phyloP scores from a whole-genome alignment of 2,113 vertebrate genomes.

The Entomyzon cyanotis region DNA sequence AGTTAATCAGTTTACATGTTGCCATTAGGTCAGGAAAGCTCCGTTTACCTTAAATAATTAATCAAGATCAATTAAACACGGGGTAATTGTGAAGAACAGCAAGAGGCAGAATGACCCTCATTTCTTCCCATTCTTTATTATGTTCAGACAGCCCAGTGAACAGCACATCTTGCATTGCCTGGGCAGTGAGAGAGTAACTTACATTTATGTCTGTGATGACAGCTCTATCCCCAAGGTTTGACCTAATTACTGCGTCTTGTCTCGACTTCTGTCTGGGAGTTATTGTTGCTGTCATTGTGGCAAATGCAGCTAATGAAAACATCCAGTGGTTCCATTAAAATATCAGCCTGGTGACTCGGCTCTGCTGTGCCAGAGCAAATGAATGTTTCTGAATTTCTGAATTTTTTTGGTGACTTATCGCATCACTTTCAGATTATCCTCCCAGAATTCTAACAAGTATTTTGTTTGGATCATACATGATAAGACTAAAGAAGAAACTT shows the following conservation, averaged over 20 bases:
- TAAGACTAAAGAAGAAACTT: not conserved
- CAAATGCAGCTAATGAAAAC: slow-evolving; percentile 29
- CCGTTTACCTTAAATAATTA: slow-evolving; percentile 51
- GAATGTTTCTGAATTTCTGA: not conserved
- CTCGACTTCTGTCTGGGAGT: slow-evolving; percentile 41
- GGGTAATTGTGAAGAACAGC: not conserved
- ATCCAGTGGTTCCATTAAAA: slow-evolving; percentile 14
- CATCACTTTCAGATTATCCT: not conserved
- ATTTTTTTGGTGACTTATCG: not conserved
- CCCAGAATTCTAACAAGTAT: not conserved
- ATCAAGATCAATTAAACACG: slow-evolving; percentile 40
- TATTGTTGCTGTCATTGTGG: slow-evolving; percentile 47
- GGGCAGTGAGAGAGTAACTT: not conserved
- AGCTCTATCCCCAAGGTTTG: slow-evolving; percentile 34
- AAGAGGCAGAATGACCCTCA: not conserved
- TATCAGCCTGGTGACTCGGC: not conserved
- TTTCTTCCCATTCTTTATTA: not conserved
- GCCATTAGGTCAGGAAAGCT: slow-evolving; percentile 37
- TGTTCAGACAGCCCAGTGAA: not conserved
- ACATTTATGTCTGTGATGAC: slow-evolving; percentile 5
- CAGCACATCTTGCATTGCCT: not conserved
- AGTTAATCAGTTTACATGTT: slow-evolving; percentile 48
- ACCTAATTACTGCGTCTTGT: slow-evolving; percentile 44
- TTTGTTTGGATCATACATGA: not conserved
- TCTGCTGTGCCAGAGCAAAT: not conserved